A percentile compares a stretch with the other conserved stretches of the same genome.
phyloP scores from a whole-genome alignment of 2,113 vertebrate genomes.

The Ictidomys tridecemlineatus region DNA sequence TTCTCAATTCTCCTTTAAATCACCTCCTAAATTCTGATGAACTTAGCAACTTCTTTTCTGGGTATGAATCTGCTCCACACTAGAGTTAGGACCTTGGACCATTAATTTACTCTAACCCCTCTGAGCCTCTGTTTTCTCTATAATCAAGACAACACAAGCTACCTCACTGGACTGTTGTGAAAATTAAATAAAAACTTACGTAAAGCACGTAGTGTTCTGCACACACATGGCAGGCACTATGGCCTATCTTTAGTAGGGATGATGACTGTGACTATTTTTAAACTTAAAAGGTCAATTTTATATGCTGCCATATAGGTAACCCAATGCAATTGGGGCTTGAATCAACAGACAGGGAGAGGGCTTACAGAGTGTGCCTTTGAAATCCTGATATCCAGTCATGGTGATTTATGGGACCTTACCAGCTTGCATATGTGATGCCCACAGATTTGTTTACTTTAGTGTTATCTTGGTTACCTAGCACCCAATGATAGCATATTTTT shows the following conservation, averaged over 20 bases:
- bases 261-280: slow-evolving; percentile 74
- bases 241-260: slow-evolving; percentile 60
- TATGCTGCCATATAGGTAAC: slow-evolving; percentile 76
- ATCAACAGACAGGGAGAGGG: slow-evolving; percentile 77
- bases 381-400: slow-evolving; percentile 74
- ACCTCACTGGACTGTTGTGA: not conserved
- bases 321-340: slow-evolving; percentile 74
- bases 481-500: slow-evolving; percentile 67
- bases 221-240: not conserved
- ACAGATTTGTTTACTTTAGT: slow-evolving; percentile 78
- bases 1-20: not conserved
- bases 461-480: slow-evolving; percentile 75
- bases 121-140: slow-evolving; percentile 1
- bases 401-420: slow-evolving; percentile 82
- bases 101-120: not conserved
- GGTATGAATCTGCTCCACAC: not conserved
- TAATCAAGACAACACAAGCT: not conserved
- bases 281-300: slow-evolving; percentile 78
- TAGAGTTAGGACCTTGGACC: not conserved
- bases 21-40: not conserved
- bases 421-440: slow-evolving; percentile 61
- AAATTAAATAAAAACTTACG: not conserved
- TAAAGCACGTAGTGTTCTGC: not conserved
- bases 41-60: not conserved
- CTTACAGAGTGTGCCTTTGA: slow-evolving; percentile 80